These are phyloP conservation scores for Silvanus unidentatus DNA, from an alignment of 2,888 invertebrate species.

Conservation along the genomic window DNA sequence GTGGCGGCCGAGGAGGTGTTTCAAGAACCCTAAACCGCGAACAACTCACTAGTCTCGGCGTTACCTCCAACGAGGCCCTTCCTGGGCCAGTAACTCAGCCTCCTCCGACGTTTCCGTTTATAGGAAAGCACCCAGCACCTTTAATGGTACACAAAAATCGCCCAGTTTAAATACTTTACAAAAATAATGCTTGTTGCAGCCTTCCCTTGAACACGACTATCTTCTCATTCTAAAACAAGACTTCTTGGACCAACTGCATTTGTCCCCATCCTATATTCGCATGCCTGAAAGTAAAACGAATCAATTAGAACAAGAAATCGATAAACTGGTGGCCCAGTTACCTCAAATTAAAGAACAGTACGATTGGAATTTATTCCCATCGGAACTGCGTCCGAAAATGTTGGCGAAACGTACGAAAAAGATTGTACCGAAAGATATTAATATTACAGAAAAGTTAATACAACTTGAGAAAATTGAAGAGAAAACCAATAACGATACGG, in stretches of 20 bases:
- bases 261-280: conserved; percentile 59
- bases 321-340: conserved; percentile 51
- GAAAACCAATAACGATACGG: conserved; percentile 41
- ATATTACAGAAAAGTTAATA: conserved; percentile 33
- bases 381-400: conserved; percentile 55
- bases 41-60: conserved; percentile 54
- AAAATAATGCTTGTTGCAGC: conserved; percentile 27
- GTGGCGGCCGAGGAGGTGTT: conserved; percentile 37
- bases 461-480: conserved; percentile 62
- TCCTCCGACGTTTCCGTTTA: conserved; percentile 40
- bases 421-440: conserved; percentile 29
- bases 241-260: conserved; percentile 64
- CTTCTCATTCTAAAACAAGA: conserved; percentile 67
- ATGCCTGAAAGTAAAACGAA: conserved; percentile 46
- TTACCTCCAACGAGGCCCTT: conserved; percentile 49
- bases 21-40: conserved; percentile 51
- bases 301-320: conserved; percentile 54
- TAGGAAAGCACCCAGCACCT: conserved; percentile 40
- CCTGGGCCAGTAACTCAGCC: conserved; percentile 42
- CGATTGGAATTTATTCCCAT: conserved; percentile 59
- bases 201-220: conserved; percentile 55
- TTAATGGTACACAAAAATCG: conserved; percentile 29
- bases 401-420: conserved; percentile 39
- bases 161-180: background rate
- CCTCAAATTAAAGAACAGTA: conserved; percentile 47